Base-by-base conservation (phyloP, 2,888 invertebrate species). In the Calliopum simillimum region DNA sequence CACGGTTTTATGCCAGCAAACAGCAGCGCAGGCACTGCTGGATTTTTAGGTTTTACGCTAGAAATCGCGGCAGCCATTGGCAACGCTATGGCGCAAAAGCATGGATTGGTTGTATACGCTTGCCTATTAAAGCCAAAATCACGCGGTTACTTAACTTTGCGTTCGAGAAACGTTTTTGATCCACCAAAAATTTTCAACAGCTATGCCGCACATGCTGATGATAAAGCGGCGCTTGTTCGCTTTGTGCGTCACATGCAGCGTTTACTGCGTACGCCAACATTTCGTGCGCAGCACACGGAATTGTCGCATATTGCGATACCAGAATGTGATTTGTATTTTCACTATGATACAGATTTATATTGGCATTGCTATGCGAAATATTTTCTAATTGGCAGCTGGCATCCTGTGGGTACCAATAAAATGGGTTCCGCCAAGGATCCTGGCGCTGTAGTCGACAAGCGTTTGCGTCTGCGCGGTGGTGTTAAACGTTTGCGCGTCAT, bases 401-500 rank as follows among this genome's bases (percentile, higher is more conserved):
- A 94, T 80, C 90, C 91, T 1, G 89, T 90, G 0, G 91, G 93
- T 59, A 92, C 91, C 0, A 89, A 89, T 62, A 91, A 90, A 83
- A 93, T 93, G 92, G 93, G 91, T 0, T 82, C 85, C 1, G 70
- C 75, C 1, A 68, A 73, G 0, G 88, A 89, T 77, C 77, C 79
- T 0, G 76, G 76, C 0, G 85, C 89, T 1, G 90, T 91, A 0
- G 89, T 91, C 1, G 87, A 88, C 76, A 74, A 85, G 1, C 77
- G 87, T 14, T 82, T 89, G 69, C 80, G 87, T 11, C 89, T 91
- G 5, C 86, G 86, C 58, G 91, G 91, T 0, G 91, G 91, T 1
- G 86, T 94, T 0, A 81, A 85, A 8, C 89, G 89, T n/a, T 86
- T 96, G 6, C 87, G 95, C n/a, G 92, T 96, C 0, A 89, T 93